A percentile compares a stretch with the other conserved stretches of the same genome.
Conservation (phyloP, 2,888 invertebrate genomes). For the Lasioglossum oenotherae region DNA sequence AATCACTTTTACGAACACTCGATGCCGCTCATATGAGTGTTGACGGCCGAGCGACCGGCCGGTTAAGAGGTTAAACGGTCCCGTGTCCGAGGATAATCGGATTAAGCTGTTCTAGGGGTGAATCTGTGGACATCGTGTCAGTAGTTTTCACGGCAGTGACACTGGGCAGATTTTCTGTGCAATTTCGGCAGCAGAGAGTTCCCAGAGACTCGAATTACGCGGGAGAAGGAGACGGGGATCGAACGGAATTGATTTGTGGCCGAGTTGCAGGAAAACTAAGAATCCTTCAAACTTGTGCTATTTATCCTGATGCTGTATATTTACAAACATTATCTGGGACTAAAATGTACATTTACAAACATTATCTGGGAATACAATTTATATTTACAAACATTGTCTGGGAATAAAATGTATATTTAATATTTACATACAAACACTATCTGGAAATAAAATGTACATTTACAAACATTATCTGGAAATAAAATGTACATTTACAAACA, state of each 20-base stretch:
- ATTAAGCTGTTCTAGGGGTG: not conserved
- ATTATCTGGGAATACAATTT: too few relatives aligned
- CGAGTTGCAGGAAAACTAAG: slow-evolving; percentile 28
- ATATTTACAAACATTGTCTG: too few relatives aligned
- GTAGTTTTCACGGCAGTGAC: not conserved
- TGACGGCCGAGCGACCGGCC: not conserved
- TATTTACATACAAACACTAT: too few relatives aligned
- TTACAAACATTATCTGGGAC: not conserved
- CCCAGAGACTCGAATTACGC: not conserved
- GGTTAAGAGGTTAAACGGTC: slow-evolving; percentile 6
- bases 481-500: too few relatives aligned
- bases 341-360: too few relatives aligned
- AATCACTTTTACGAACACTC: slow-evolving; percentile 1
- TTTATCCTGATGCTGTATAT: not conserved
- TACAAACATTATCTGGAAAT: too few relatives aligned
- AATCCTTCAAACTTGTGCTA: slow-evolving; percentile 39
- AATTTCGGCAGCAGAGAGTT: not conserved
- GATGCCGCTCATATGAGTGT: not conserved
- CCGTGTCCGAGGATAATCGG: slow-evolving; percentile 5
- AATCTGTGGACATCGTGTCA: not conserved
- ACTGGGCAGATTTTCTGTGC: not conserved
- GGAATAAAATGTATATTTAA: too few relatives aligned
- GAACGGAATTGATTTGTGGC: slow-evolving; percentile 37
- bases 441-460: too few relatives aligned
- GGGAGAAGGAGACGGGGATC: slow-evolving; percentile 6